Conservation (phyloP, 2,888 invertebrate genomes). For the Platypus cylindrus region DNA sequence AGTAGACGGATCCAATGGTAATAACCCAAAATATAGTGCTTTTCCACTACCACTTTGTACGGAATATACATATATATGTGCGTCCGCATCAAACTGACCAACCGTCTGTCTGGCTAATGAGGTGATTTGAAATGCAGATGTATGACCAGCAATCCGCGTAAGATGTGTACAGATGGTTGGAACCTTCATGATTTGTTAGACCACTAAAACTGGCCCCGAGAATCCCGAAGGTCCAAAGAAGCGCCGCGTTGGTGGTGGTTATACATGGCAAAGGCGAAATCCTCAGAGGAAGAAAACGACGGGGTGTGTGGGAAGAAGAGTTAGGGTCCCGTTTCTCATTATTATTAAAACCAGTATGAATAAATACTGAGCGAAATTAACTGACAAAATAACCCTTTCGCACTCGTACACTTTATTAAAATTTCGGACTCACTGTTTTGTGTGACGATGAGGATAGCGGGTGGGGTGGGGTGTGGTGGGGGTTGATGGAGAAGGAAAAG, state of each 20-base stretch:
- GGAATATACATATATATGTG: no score
- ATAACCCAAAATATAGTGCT: no score
- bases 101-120: constrained; percentile 9
- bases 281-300: no score
- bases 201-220: constrained; percentile 32
- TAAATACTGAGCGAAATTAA: constrained; percentile 22
- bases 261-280: no score
- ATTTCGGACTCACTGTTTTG: constrained; percentile 13
- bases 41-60: no score
- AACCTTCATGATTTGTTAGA: constrained; percentile 33
- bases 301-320: constrained; percentile 11
- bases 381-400: constrained; percentile 17
- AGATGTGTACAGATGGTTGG: constrained; percentile 33
- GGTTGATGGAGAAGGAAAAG: no score
- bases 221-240: constrained; percentile 20
- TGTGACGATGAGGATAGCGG: no score
- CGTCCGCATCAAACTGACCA: constrained; percentile 13
- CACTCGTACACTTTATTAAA: constrained; percentile 14
- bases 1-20: no score
- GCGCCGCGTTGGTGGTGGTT: constrained; percentile 15
- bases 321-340: constrained; percentile 16
- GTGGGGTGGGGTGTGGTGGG: no score
- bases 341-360: constrained; percentile 23
- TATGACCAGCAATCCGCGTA: constrained; percentile 27
- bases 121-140: constrained; percentile 33